Percentiles rank a stretch among this genome's conserved stretches.
phyloP scores from a whole-genome alignment of 2,113 vertebrate species.

The Chinchilla lanigera region DNA sequence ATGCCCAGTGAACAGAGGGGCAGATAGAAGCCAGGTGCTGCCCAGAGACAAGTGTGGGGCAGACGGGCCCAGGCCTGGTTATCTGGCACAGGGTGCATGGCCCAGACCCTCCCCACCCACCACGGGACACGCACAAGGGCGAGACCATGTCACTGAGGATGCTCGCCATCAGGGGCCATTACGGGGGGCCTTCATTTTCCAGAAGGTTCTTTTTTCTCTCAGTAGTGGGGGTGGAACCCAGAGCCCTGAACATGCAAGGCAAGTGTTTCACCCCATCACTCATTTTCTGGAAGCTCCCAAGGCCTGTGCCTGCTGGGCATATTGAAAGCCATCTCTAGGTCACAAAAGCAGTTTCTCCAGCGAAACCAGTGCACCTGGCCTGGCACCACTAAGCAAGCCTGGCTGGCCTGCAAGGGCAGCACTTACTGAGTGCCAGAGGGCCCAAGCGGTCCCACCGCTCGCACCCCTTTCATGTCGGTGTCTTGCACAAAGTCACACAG shows the following conservation, averaged over 20 bases:
- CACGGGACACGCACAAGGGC: fast-evolving
- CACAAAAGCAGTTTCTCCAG: neutral
- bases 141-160: fast-evolving
- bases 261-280: neutral
- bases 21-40: neutral
- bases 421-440: neutral
- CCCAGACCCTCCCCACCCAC: neutral
- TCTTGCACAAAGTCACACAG: neutral
- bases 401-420: neutral
- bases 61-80: neutral
- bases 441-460: neutral
- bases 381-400: too few relatives aligned
- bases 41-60: neutral
- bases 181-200: neutral
- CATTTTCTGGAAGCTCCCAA: neutral
- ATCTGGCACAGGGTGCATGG: neutral
- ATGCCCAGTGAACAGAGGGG: neutral
- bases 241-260: neutral
- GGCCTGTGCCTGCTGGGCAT: neutral
- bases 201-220: neutral
- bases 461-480: neutral
- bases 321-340: neutral
- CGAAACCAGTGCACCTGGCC: neutral
- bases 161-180: neutral
- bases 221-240: neutral